Base-by-base conservation (phyloP, 2,113 vertebrate genomes). In the Phocoena phocoena region DNA sequence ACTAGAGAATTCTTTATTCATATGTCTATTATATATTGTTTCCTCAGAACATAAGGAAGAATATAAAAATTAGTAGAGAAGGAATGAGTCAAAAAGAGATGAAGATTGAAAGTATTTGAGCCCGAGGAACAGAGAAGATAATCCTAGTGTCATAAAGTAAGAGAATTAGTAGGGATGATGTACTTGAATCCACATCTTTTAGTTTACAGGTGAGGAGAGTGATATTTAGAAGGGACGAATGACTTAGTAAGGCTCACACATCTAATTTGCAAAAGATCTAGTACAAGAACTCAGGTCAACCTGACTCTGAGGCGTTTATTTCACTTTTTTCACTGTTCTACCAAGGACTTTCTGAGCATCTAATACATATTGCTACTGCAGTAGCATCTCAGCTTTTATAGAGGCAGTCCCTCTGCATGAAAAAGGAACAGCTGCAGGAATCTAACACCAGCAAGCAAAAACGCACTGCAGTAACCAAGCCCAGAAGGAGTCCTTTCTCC, bases 401-500 rank as follows among this genome's bases (percentile, higher is more conserved):
- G 79, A 96, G n/a, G 44, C 5, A 26, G 44, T 33, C 25, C 26
- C 62, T 76, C 13, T 95, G 44, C 21, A 63, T 60, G 76, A 92
- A 74, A 96, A 28, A 90, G n/a, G 60, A 90, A 91, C 73, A 93
- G 63, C 86, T 96, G 62, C 67, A 96, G 79, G 36, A 97, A 96
- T 93, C 25, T 96, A 77, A 92, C 41, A 90, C 14, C 41, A 90
- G 68, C 44, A 74, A 96, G 76, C 62, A 94, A 90, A 86, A 95
- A 36, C 5, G 12, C 36, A 76, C 68, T 95, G 92, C 95, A 97
- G 86, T 84, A 87, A 70, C 47, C 33, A n/a, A 86, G 76, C 53
- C 87, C 63, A 70, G 50, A 96, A 97, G 44, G 36, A 86, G 76
- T 83, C 65, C 28, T 93, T 89, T 97, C 73, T 95, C 63, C 33